Evolutionary conservation across 2,888 invertebrate species (phyloP), one percentile per base, ranked within the genome.

Genomic region (Antheraea assamensis): DNA sequence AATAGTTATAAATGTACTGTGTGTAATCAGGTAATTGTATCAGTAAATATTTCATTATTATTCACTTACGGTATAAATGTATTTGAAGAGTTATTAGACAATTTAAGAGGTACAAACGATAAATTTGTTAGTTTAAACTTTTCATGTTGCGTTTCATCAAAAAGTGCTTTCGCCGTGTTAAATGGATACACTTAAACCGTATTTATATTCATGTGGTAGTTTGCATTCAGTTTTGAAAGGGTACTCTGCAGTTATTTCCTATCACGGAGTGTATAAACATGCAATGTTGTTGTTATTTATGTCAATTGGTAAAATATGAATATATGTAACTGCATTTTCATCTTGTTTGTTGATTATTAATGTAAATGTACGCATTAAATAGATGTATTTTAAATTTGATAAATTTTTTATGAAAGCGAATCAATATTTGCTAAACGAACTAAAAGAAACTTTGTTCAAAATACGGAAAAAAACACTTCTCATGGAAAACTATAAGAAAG

Each of bases 21-120:
- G 78, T 90, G 90, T 75, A 84, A 84, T 79, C 88, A 90, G 87
- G 90, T 90, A 74, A 24, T 72, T 61, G 8, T 61, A 42, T 35
- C 55, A 31, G 5, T 15, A 35, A 31, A 35, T 24, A 7, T 58
- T 49, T 24, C 21, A n/a, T 70, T 58, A 58, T n/a, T 24, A 8
- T 24, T 10, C 24, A 3, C 17, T 64, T 52, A n/a, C 5, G 5
- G 19, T 21, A 52, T 52, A 21, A 52, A 21, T 21, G 19, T 52
- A 52, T 5, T n/a, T 19, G 4, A 58, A 13, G 10, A 58, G 10
- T 24, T 8, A 58, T 10, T 58, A 58, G 3, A 24, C 24, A 58
- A 24, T 58, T 58, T 8, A 24, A 52, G 15, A 52, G 52, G 19
- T 21, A 15, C 21, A 13, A n/a, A 70, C 24, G 15, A 5, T 24